phyloP scores from a whole-genome alignment of 2,797 vertebrate genomes.

The Notolabrus celidotus region DNA sequence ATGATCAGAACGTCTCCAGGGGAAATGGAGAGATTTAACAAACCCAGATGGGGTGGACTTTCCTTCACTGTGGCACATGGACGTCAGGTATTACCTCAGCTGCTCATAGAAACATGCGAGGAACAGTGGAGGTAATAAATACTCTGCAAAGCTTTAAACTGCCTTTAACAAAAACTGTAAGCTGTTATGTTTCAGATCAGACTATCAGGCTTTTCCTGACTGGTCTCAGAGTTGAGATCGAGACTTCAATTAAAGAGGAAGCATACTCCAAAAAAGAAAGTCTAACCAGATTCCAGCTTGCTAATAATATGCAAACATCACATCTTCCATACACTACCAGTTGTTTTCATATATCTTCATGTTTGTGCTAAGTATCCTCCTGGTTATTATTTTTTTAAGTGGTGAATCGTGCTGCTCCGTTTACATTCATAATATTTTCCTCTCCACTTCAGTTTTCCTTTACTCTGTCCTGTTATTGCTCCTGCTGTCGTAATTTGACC shows the following conservation, averaged over 20 bases:
- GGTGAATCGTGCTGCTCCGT: no score
- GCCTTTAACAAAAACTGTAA: neutral
- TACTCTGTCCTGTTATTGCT: no score
- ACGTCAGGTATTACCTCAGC: constrained; percentile 69
- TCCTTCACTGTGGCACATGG: constrained; percentile 62
- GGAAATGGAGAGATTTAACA: constrained; percentile 75
- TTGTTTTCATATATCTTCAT: no score
- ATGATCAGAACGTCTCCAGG: constrained; percentile 80
- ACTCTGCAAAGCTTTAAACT: neutral
- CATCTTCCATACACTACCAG: no score
- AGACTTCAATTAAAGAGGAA: neutral
- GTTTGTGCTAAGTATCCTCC: no score
- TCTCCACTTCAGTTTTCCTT: no score
- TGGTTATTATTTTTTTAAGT: no score
- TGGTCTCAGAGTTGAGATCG: neutral
- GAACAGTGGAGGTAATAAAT: constrained; percentile 7
- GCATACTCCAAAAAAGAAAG: no score
- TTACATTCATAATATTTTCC: no score
- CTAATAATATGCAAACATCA: no score
- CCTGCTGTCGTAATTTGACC: no score
- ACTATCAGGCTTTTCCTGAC: neutral
- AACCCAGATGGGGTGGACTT: constrained; percentile 83
- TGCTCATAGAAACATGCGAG: constrained; percentile 15
- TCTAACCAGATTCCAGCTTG: no score
- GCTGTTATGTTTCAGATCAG: neutral